Evolutionary conservation across 2,113 vertebrate species (phyloP), one percentile per base, ranked within the genome.

Genomic region (Labeo catla): DNA sequence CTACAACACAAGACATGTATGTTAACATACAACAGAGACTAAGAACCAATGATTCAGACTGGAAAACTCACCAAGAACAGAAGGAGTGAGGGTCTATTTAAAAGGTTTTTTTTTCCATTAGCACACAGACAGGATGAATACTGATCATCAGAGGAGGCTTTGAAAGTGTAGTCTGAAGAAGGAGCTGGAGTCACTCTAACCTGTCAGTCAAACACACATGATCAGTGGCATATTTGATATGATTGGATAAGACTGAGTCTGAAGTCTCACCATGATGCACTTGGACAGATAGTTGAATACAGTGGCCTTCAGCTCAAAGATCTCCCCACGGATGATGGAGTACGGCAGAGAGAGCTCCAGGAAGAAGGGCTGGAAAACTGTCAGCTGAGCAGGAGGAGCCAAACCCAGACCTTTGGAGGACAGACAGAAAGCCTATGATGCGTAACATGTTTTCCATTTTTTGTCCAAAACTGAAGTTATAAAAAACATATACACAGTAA

Each of bases 301-400:
- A 0, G 96, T 97, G 59, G 96, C 95, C 87, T 95, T 97, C 82
- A 98, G 92, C 1, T 93, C 93, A 92, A 98, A 98, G 39, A 83
- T 81, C 86, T 98, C 98, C 84, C 96, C 97, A 0, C 93, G 92
- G 86, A 97, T 89, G 89, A 97, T 95, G 80, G 97, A 97, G 88
- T 97, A 97, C 5, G 97, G 97, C 88, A 98, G 86, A 0, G 89
- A 94, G 82, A 96, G 94, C 65, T 97, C 96, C 45, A 99, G 89
- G 0, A 98, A 98, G 93, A 99, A 97, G 0, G 96, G 97, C 91
- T 97, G 96, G 93, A 97, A 97, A 89, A 92, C 95, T 0, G 0
- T 90, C 54, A 98, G 87, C 12, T 91, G 84, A 68, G 88, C 5
- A 0, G 92, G 89, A 7, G 95, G 94, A 81, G 96, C 96, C 83